phyloP scores from a whole-genome alignment of 2,797 vertebrate species.

The Crax fasciolata region DNA sequence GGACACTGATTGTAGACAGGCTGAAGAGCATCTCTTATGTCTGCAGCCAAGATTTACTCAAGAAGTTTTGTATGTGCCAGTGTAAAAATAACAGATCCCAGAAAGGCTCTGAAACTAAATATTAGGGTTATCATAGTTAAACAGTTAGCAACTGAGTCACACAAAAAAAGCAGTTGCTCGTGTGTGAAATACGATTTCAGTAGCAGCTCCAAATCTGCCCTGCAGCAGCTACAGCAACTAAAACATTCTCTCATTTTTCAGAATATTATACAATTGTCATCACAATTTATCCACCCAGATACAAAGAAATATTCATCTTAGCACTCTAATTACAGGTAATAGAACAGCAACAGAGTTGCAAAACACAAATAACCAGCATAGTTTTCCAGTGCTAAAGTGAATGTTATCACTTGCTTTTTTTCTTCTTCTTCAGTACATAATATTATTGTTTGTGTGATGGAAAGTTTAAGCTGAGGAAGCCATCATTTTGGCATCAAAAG shows the following conservation, averaged over 20 bases:
- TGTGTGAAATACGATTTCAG: not conserved
- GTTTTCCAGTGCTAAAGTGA: not conserved
- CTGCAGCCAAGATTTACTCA: slow-evolving; percentile 18
- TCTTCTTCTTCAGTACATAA: not conserved
- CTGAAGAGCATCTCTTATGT: not conserved
- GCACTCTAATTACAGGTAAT: not conserved
- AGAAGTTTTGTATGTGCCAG: not conserved
- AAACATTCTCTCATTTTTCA: not conserved
- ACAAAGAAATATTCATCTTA: slow-evolving; percentile 11
- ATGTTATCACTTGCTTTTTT: not conserved
- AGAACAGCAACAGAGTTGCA: not conserved
- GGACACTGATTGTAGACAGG: not conserved
- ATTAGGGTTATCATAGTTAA: slow-evolving; percentile 48
- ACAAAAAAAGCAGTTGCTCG: slow-evolving; percentile 8
- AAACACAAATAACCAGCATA: not conserved
- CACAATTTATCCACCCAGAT: not conserved
- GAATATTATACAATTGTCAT: slow-evolving; percentile 1
- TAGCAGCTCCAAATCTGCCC: not conserved
- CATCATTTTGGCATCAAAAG: not conserved
- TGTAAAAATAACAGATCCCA: not conserved
- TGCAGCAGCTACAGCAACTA: not conserved
- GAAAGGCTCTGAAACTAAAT: slow-evolving; percentile 50
- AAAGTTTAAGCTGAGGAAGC: not conserved
- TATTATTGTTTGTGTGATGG: not conserved
- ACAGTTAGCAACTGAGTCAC: slow-evolving; percentile 13